A percentile compares a stretch with the other conserved stretches of the same genome.
Conservation (phyloP, 2,888 invertebrate genomes). For the Acanthosoma haemorrhoidale region DNA sequence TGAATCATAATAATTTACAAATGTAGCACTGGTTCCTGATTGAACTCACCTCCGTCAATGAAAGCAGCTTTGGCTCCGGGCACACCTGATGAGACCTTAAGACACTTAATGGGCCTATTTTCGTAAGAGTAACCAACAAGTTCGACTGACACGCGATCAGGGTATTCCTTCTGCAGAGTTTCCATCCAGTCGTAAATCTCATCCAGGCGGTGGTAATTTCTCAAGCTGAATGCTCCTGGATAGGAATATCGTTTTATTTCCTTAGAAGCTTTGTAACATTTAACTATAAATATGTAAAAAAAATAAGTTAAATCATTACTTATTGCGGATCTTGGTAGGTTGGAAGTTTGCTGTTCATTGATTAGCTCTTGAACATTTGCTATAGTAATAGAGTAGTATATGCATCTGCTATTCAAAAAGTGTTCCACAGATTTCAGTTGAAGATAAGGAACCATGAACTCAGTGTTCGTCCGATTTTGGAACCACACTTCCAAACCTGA, state of each 20-base stretch:
- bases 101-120: constrained; percentile 66
- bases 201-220: constrained; percentile 64
- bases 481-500: neutral
- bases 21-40: neutral
- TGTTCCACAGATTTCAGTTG: neutral
- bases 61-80: constrained; percentile 46
- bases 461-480: neutral
- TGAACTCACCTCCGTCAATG: constrained; percentile 48
- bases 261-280: neutral
- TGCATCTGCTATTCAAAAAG: neutral
- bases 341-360: neutral
- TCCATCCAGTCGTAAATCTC: constrained; percentile 68
- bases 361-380: neutral
- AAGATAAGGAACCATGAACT: neutral
- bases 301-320: neutral
- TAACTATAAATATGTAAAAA: too few species aligned
- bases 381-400: neutral
- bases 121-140: constrained; percentile 69
- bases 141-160: constrained; percentile 64
- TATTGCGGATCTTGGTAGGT: neutral
- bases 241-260: too few species aligned
- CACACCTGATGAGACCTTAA: constrained; percentile 44
- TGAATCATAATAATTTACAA: too few species aligned
- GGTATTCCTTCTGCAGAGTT: constrained; percentile 63
- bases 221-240: constrained; percentile 65